These are phyloP conservation scores for Lasius fuliginosus DNA, from an alignment of 2,888 invertebrate genomes.

Conservation along the genomic window DNA sequence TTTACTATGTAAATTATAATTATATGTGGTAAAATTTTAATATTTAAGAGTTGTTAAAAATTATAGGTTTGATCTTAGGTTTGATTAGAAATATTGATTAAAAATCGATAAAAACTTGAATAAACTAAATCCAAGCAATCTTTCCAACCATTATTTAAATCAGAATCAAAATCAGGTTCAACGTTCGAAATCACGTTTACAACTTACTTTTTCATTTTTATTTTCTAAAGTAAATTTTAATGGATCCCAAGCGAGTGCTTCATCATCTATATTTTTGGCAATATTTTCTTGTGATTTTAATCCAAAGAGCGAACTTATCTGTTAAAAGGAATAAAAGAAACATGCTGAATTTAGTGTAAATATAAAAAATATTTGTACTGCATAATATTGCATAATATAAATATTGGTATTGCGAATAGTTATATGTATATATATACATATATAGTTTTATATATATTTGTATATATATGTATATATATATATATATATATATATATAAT, in stretches of 20 bases:
- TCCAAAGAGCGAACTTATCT: constrained; percentile 89
- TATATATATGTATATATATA: neutral
- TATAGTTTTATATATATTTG: too few relatives aligned
- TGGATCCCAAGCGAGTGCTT: constrained; percentile 81
- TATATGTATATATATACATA: neutral
- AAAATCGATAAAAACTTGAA: neutral
- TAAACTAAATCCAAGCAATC: neutral
- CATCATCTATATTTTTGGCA: constrained; percentile 47
- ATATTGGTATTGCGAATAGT: neutral
- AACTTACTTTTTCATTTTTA: constrained; percentile 87
- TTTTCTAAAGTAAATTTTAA: constrained; percentile 90
- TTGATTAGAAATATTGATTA: neutral
- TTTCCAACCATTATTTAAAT: neutral
- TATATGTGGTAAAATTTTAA: neutral
- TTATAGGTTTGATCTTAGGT: neutral
- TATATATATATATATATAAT: neutral
- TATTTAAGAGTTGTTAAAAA: neutral
- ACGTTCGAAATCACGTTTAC: neutral
- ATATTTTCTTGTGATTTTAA: constrained; percentile 84
- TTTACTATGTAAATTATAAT: neutral
- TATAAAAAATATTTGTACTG: neutral
- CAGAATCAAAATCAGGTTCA: neutral
- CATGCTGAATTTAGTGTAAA: neutral
- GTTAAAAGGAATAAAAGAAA: constrained; percentile 75
- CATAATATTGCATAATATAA: neutral